Evolutionary conservation across 2,797 vertebrate species (phyloP).

Genomic region (Coregonus suidteri): DNA sequence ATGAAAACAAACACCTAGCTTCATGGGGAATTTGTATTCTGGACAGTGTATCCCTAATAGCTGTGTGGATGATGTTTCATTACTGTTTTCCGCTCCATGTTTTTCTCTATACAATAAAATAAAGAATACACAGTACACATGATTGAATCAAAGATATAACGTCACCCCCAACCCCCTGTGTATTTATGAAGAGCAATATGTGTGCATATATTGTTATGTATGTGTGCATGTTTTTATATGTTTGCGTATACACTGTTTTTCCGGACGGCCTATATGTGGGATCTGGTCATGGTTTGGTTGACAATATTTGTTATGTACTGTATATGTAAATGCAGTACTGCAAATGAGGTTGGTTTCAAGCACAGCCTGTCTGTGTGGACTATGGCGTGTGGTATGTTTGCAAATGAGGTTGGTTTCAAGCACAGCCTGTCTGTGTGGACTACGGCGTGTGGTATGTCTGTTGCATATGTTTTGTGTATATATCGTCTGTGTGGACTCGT

Average conservation of each 20-base stretch:
- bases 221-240: slow-evolving; percentile 59
- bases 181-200: slow-evolving; percentile 64
- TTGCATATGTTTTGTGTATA: too few species aligned
- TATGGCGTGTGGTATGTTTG: too few species aligned
- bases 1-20: slow-evolving; percentile 69
- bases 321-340: too few species aligned
- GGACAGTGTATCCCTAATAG: slow-evolving; percentile 56
- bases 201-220: slow-evolving; percentile 40
- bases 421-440: too few species aligned
- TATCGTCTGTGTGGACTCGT: too few species aligned
- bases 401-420: too few species aligned
- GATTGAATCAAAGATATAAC: slow-evolving; percentile 72
- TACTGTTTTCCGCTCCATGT: slow-evolving; percentile 49
- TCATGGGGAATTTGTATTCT: slow-evolving; percentile 65
- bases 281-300: too few species aligned
- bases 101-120: slow-evolving; percentile 68
- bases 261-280: too few species aligned
- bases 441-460: too few species aligned
- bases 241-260: background rate
- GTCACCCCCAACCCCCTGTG: slow-evolving; percentile 63
- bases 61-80: slow-evolving; percentile 68
- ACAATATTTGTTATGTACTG: too few species aligned
- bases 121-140: slow-evolving; percentile 61
- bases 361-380: too few species aligned
- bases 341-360: too few species aligned